Evolutionary conservation across 2,888 invertebrate genomes (phyloP).

Genomic region (Catocala sponsa): DNA sequence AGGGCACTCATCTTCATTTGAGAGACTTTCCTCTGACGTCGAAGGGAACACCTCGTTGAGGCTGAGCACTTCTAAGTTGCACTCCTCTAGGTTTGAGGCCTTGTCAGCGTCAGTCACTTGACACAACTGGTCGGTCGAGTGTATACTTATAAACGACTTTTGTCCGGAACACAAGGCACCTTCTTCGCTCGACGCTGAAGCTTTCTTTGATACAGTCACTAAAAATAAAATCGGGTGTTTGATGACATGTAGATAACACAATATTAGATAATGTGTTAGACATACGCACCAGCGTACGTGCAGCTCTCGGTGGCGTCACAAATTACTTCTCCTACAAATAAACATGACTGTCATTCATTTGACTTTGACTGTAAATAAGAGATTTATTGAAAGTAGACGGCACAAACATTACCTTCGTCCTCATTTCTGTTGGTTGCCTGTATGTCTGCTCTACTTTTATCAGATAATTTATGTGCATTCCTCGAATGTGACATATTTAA

Average conservation of each 20-base stretch:
- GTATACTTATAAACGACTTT: conserved; percentile 84
- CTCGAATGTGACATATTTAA: conserved; percentile 84
- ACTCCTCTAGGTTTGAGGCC: conserved; percentile 70
- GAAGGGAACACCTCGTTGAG: conserved; percentile 83
- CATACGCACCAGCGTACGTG: conserved; percentile 76
- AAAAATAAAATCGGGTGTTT: conserved; percentile 43
- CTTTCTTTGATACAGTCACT: conserved; percentile 82
- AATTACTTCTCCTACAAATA: conserved; percentile 71
- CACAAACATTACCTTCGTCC: conserved; percentile 67
- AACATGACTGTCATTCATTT: conserved; percentile 41
- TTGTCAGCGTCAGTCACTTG: conserved; percentile 71
- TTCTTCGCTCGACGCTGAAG: conserved; percentile 65
- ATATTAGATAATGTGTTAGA: conserved; percentile 16
- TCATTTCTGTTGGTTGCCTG: conserved; percentile 64
- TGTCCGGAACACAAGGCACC: conserved; percentile 68
- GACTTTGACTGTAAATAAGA: conserved; percentile 18
- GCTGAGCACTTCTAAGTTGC: conserved; percentile 81
- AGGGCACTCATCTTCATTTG: conserved; percentile 75
- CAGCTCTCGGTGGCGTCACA: conserved; percentile 70
- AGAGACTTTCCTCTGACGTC: conserved; percentile 82
- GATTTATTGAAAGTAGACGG: conserved; percentile 1
- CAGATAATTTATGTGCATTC: conserved; percentile 78
- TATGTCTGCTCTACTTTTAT: conserved; percentile 72
- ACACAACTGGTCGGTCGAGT: conserved; percentile 82
- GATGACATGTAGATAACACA: conserved; percentile 2